Conservation (phyloP, 1,140 invertebrate genomes). For the Pseudomyrmex cubaensis region DNA sequence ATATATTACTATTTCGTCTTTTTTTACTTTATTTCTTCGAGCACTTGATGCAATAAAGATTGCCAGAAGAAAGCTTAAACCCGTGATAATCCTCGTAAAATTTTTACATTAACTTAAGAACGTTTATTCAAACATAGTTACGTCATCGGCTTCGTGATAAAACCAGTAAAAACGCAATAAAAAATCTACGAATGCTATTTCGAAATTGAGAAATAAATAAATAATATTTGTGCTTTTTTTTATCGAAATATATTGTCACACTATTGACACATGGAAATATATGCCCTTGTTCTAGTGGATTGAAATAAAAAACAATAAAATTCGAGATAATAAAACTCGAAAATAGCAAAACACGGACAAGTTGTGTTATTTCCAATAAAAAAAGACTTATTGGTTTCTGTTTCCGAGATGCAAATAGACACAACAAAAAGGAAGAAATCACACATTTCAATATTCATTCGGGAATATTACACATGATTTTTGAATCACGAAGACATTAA, state of each 20-base stretch:
- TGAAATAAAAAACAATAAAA: neutral
- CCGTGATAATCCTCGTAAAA: conserved; percentile 52
- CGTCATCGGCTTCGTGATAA: conserved; percentile 25
- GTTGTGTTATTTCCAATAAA: neutral
- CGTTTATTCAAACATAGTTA: conserved; percentile 4
- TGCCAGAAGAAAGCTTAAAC: conserved; percentile 6
- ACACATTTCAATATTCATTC: no score
- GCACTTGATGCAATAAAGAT: conserved; percentile 4
- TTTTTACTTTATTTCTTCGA: conserved; percentile 37
- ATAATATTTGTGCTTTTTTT: conserved; percentile 13
- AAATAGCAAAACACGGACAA: neutral
- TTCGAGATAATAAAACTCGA: neutral
- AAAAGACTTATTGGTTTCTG: neutral
- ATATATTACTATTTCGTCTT: neutral
- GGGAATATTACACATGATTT: no score
- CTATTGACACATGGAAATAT: neutral
- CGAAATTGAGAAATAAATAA: neutral
- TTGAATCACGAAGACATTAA: neutral
- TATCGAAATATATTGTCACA: conserved; percentile 5
- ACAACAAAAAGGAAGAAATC: no score
- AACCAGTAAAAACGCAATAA: conserved; percentile 5
- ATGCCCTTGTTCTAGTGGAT: neutral
- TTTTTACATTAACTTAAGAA: conserved; percentile 38
- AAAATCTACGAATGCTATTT: neutral
- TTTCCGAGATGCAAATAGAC: neutral